These are phyloP conservation scores for Megalops atlanticus DNA, from an alignment of 2,113 vertebrate genomes.

Conservation along the genomic window DNA sequence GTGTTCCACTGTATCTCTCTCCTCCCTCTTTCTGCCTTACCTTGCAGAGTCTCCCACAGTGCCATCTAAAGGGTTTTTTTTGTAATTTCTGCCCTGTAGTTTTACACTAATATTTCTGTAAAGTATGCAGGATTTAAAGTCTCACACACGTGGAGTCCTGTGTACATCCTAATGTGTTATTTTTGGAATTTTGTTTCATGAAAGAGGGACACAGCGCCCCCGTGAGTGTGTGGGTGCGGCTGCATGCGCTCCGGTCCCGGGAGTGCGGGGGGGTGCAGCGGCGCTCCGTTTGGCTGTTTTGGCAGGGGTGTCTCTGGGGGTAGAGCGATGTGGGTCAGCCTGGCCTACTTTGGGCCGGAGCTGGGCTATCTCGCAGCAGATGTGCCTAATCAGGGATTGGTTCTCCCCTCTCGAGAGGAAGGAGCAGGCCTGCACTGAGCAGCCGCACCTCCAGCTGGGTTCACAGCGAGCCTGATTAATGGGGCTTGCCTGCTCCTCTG, in stretches of 20 bases:
- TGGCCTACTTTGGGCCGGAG: constrained; percentile 52
- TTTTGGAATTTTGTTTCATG: neutral
- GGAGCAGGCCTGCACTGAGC: neutral
- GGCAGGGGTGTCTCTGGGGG: constrained; percentile 21
- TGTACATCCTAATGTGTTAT: neutral
- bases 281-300: neutral
- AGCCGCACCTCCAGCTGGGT: constrained; percentile 29
- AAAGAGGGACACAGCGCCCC: neutral
- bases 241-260: neutral
- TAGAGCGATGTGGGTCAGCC: constrained; percentile 55
- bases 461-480: neutral
- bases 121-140: neutral
- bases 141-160: neutral
- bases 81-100: neutral
- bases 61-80: neutral
- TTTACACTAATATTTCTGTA: neutral
- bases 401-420: constrained; percentile 13
- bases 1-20: neutral
- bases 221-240: neutral
- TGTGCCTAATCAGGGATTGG: constrained; percentile 35
- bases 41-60: neutral
- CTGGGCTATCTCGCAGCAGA: constrained; percentile 39
- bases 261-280: constrained; percentile 12
- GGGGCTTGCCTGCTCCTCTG: neutral
- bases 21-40: neutral